Evolutionary conservation across 2,113 vertebrate genomes (phyloP), one percentile per base, ranked within the genome.

Genomic region (Pteropus alecto): DNA sequence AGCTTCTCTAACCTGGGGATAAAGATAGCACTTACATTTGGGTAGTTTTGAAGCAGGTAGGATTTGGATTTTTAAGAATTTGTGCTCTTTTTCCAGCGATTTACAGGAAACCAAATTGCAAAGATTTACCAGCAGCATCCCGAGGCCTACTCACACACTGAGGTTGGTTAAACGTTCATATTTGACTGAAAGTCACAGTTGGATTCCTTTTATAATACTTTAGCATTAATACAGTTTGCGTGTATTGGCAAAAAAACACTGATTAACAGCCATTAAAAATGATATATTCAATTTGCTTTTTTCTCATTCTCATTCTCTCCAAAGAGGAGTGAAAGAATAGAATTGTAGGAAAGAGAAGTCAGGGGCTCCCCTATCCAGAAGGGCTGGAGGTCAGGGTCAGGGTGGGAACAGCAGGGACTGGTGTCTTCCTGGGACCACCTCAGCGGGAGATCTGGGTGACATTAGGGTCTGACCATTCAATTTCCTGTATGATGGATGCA

Each of bases 21-120:
- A 41, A 48, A 48, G 86, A 7, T 19, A 24, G 60, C 15, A 33
- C 35, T 67, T 76, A 24, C 2, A 3, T 56, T 68, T 8, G 26
- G 21, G 54, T 43, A 2, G 61, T 73, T 65, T 46, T 83, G 79
- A 78, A 43, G n/a, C 93, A 88, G 93, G 97, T 92, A 81, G 67
- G 48, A 78, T 98, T 97, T 96, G 95, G 93, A 68, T 97, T 97
- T 96, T 97, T 98, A 97, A 98, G 97, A 86, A 92, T 97, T 97
- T 97, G 89, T 48, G 56, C 96, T 98, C 97, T 97, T 97, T 98
- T 97, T 84, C 92, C 98, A 99, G 99, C 99, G 99, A 86, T 99
- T 99, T 98, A 99, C 99, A 96, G 99, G 99, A 98, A 99, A 99
- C 98, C 99, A 99, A 97, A 99, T 99, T 78, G 98, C 99, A 24